These are phyloP conservation scores for Indicator indicator DNA, from an alignment of 2,113 vertebrate genomes.

Conservation along the genomic window DNA sequence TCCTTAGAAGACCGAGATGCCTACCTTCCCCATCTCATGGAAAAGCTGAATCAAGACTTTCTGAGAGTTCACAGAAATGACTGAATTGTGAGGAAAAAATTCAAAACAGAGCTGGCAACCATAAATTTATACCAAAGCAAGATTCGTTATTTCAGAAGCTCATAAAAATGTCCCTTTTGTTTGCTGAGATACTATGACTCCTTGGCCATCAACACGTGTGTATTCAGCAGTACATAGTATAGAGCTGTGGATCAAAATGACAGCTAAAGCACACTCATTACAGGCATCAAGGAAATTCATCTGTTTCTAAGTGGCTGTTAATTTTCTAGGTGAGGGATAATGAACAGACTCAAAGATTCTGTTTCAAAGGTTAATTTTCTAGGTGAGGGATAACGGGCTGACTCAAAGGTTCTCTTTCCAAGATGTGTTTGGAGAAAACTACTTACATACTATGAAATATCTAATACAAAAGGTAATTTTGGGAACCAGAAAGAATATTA, in stretches of 20 bases:
- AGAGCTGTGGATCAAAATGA: neutral
- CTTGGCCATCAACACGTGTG: neutral
- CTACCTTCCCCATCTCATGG: neutral
- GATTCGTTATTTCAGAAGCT: neutral
- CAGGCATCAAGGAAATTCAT: fast-evolving
- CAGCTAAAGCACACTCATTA: neutral
- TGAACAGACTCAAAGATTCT: neutral
- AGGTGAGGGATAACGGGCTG: neutral
- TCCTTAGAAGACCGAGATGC: neutral
- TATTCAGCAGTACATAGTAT: neutral
- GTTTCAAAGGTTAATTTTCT: neutral
- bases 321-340: neutral
- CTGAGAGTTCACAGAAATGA: neutral
- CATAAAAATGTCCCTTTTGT: neutral
- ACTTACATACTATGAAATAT: neutral
- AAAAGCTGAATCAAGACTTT: neutral
- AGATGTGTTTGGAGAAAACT: neutral
- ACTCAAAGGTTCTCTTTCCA: neutral
- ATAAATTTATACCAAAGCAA: neutral
- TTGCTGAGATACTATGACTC: neutral
- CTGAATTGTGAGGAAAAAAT: neutral
- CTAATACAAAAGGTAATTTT: neutral
- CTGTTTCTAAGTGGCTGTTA: neutral
- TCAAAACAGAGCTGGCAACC: neutral
- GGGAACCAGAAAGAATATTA: neutral